Base-by-base conservation (phyloP, 2,888 invertebrate genomes). In the Euzophera pinguis region DNA sequence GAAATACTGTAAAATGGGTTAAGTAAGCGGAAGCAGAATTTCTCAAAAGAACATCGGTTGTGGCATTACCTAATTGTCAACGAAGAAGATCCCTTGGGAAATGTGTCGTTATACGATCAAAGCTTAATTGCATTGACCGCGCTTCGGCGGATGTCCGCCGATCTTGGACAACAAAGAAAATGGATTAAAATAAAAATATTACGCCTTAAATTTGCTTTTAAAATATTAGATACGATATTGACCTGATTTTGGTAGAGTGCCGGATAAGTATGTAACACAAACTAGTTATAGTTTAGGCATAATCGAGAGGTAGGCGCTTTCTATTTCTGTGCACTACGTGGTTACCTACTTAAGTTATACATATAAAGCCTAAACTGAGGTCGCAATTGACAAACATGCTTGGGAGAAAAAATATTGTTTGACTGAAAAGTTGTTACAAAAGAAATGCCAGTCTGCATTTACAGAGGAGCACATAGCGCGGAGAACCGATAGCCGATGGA, bases 61-160 rank as follows among this genome's bases (percentile, higher is more conserved):
- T 48, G 13, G 57, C 55, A 62, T 54, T 48, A 66, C 58, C 67
- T 65, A 68, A 67, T 63, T 63, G 57, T 47, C 45, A 60, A 53
- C 57, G 60, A 54, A 67, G 68, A 69, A 73, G 75, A 73, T 73
- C 66, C 70, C 77, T 70, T 71, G 70, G 69, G 77, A 81, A 81
- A 81, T 81, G 77, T 84, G 81, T 84, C 78, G 76, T 82, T 79
- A 82, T 78, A 77, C 77, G 85, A 85, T 84, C 84, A 84, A 83
- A 85, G 83, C 83, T 82, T 86, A 85, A 87, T 87, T 86, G 82
- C 84, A 78, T 83, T 81, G 83, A 79, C 81, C 81, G 78, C 71
- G 78, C 78, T 73, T 71, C 72, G 70, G 64, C 79, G 84, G 86
- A 85, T 60, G 69, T 86, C 84, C 85, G 81, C 75, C 73, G 78